Percentiles rank a stretch among this genome's conserved stretches.
phyloP scores from a whole-genome alignment of 2,113 vertebrate genomes.

The Equus przewalskii region DNA sequence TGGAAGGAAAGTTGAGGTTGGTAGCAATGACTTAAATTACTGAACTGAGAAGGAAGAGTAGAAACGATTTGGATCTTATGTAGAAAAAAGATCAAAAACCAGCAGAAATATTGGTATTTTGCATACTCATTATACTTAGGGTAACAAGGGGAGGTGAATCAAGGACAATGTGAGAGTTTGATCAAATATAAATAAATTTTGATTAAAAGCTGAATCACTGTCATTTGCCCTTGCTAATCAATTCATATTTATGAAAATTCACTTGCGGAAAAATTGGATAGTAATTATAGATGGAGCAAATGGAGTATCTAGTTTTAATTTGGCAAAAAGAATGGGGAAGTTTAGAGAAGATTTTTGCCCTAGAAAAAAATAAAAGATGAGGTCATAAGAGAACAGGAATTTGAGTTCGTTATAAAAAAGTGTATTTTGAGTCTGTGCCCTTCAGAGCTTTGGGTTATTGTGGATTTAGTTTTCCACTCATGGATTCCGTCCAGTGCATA shows the following conservation, averaged over 20 bases:
- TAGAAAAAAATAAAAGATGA: not conserved
- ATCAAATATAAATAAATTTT: not conserved
- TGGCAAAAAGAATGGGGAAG: not conserved
- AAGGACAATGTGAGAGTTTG: not conserved
- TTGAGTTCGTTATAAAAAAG: not conserved
- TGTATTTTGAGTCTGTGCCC: not conserved
- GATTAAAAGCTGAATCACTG: not conserved
- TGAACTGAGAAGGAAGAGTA: not conserved
- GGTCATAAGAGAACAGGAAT: not conserved
- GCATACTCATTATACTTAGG: not conserved
- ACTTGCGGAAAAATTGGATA: not conserved
- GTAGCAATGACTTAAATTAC: not conserved
- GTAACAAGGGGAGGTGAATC: not conserved
- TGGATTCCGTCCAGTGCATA: not conserved
- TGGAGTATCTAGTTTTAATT: not conserved
- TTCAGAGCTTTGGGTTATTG: not conserved
- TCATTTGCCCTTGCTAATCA: not conserved
- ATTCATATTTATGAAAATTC: not conserved
- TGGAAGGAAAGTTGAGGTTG: not conserved
- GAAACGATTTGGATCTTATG: not conserved
- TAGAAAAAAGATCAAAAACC: not conserved
- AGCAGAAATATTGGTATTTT: not conserved
- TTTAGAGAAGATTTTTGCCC: not conserved
- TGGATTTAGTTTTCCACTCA: not conserved
- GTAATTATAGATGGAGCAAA: not conserved